Evolutionary conservation across 2,113 vertebrate genomes (phyloP), one percentile per base, ranked within the genome.

Genomic region (Thalassoma bifasciatum): DNA sequence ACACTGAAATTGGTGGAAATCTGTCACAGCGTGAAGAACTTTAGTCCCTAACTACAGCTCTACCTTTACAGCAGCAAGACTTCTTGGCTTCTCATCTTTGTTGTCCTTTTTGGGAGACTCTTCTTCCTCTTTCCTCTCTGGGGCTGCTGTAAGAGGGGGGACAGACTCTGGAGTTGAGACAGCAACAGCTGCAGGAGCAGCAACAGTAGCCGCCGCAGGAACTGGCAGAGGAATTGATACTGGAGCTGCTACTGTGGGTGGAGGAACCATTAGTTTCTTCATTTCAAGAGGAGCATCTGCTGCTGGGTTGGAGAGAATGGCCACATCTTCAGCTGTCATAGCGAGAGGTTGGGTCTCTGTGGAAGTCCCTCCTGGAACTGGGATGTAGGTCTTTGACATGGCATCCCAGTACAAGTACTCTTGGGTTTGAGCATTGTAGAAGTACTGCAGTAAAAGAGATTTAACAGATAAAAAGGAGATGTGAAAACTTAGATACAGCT

Each of bases 371-470:
- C 87, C 87, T 19, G 93, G 91, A 40, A 94, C 94, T 53, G 94
- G 94, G 83, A 95, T 51, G 82, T 95, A 95, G 8, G 81, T 85
- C 82, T 95, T 95, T 46, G 89, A 84, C 0, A 65, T 47, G 16
- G 82, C 66, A 62, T 95, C 94, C 94, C 94, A 95, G 82, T 94
- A 95, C 70, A 95, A 22, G 79, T 95, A 95, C 69, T 95, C 93
- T 77, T 95, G 94, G 44, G 91, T 93, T 77, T 94, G 91, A 44
- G 94, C 90, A 49, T 95, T 94, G 78, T 95, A 95, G 80, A 94
- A 95, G 87, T 95, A 95, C 94, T 95, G 56, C 10, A 72, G 10
- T 74, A 42, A 53, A 47, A 17, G 19, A n/a, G n/a, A n/a, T n/a
- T n/a, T n/a, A 72, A 36, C 7, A 53, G 17, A 40, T 10, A 10